Evolutionary conservation across 2,797 vertebrate genomes (phyloP).

Genomic region (Enteromius unitaeniatus): DNA sequence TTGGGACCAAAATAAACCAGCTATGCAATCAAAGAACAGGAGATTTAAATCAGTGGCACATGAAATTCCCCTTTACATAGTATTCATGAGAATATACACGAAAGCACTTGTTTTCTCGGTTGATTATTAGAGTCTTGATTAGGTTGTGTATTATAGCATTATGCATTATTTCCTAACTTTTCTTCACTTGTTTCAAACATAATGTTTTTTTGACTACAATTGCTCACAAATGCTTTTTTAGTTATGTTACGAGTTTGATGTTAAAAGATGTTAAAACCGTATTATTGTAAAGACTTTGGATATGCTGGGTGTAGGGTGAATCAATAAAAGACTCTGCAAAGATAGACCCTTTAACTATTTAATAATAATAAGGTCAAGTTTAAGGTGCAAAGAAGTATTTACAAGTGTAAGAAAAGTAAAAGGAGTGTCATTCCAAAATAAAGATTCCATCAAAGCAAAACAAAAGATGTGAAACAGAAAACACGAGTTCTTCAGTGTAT

Average conservation of each 20-base stretch:
- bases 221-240: slow-evolving; percentile 6
- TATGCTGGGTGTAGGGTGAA: no score
- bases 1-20: slow-evolving; percentile 27
- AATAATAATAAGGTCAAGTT: no score
- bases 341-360: no score
- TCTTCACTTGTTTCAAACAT: background rate
- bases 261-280: no score
- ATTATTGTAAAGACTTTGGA: no score
- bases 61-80: slow-evolving; percentile 16
- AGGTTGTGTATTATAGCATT: background rate
- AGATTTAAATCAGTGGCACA: slow-evolving; percentile 23
- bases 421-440: no score
- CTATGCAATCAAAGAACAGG: slow-evolving; percentile 3
- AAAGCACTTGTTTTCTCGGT: background rate
- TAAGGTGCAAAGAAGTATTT: no score
- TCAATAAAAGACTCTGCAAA: no score
- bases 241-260: background rate
- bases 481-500: no score
- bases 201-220: background rate
- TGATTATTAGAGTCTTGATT: background rate
- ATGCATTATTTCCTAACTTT: background rate
- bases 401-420: no score
- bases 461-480: no score
- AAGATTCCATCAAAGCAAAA: no score
- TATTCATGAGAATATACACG: background rate